Conservation (phyloP, 2,888 invertebrate genomes). For the Lepidochrysops patricia region DNA sequence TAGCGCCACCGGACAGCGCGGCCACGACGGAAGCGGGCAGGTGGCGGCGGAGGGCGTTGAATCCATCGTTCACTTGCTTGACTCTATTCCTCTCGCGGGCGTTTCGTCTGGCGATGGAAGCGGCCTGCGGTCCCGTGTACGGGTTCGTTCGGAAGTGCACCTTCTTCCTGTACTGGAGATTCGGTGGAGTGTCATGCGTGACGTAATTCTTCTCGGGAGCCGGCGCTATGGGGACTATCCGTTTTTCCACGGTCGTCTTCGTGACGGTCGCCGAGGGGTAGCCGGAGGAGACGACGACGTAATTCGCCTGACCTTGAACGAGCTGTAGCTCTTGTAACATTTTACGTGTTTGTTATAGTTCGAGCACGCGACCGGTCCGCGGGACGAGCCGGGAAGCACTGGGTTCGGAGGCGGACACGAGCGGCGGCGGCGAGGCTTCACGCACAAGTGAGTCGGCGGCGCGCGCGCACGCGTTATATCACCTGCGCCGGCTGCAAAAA, state of each 20-base stretch:
- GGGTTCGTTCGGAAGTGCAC: conserved; percentile 80
- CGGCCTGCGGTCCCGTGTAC: conserved; percentile 81
- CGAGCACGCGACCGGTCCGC: conserved; percentile 49
- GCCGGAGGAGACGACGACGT: conserved; percentile 75
- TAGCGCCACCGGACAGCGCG: conserved; percentile 76
- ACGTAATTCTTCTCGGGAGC: conserved; percentile 74
- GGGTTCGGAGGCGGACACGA: conserved; percentile 36
- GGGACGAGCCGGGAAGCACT: conserved; percentile 55
- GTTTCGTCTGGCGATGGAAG: conserved; percentile 91
- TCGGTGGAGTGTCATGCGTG: conserved; percentile 69
- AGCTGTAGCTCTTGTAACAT: conserved; percentile 73
- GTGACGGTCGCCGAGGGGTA: conserved; percentile 62
- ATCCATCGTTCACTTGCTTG: conserved; percentile 95
- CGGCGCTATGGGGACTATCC: conserved; percentile 73
- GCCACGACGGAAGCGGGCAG: conserved; percentile 88
- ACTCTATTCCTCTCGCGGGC: conserved; percentile 96
- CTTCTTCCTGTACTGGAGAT: conserved; percentile 80
- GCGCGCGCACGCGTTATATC: conserved; percentile 71
- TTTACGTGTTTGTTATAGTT: conserved; percentile 44
- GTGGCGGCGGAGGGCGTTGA: conserved; percentile 90
- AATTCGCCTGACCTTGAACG: conserved; percentile 73
- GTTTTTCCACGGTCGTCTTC: conserved; percentile 66
- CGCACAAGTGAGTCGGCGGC: conserved; percentile 69
- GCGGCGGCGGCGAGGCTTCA: conserved; percentile 58
- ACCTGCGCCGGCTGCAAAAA: conserved; percentile 75